phyloP scores from a whole-genome alignment of 1,140 invertebrate species.

The Linepithema humile region DNA sequence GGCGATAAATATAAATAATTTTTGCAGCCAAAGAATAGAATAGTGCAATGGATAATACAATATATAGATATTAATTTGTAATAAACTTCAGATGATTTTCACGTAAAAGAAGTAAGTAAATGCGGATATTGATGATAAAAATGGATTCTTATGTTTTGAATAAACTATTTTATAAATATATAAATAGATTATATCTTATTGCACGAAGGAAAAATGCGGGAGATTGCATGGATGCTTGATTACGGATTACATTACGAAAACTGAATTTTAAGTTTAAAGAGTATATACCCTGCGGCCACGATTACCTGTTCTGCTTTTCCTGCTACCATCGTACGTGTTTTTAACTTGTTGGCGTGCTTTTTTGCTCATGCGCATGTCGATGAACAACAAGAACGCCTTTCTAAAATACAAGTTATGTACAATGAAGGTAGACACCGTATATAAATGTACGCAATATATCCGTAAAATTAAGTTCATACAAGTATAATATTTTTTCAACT shows the following conservation, averaged over 20 bases:
- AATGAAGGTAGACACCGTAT: neutral
- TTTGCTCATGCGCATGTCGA: slow-evolving; percentile 48
- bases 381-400: slow-evolving; percentile 47
- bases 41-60: neutral
- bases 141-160: neutral
- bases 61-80: neutral
- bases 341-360: slow-evolving; percentile 49
- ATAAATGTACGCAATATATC: neutral
- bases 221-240: slow-evolving; percentile 50
- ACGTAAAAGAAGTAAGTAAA: neutral
- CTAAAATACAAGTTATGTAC: slow-evolving; percentile 30
- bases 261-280: slow-evolving; percentile 58
- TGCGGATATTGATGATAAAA: neutral
- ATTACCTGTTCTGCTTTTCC: slow-evolving; percentile 52
- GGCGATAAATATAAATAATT: neutral
- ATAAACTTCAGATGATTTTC: neutral
- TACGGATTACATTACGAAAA: slow-evolving; percentile 49
- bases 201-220: neutral
- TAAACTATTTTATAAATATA: slow-evolving; percentile 11
- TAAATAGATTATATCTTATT: slow-evolving; percentile 23
- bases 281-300: slow-evolving; percentile 37
- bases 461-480: slow-evolving; percentile 18
- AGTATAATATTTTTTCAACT: neutral
- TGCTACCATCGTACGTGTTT: slow-evolving; percentile 47
- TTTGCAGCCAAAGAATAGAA: neutral